Evolutionary conservation across 2,888 invertebrate genomes (phyloP).

Genomic region (Brachylomia viminalis): DNA sequence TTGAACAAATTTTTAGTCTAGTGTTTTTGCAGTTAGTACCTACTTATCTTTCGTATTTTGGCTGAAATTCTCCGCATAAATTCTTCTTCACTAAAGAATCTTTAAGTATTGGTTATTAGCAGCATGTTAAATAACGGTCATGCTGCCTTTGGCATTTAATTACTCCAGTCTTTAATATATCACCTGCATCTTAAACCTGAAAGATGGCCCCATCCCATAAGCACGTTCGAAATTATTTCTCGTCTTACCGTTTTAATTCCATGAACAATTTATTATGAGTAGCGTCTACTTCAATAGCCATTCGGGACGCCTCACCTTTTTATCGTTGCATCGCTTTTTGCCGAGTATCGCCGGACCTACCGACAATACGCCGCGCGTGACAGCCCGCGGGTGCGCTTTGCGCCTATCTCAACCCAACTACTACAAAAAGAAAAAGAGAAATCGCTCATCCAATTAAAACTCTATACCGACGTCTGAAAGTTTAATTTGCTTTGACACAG

Average conservation of each 20-base stretch:
- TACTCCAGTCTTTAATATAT: conserved; percentile 24
- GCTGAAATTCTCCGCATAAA: not conserved
- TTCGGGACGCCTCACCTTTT: conserved; percentile 74
- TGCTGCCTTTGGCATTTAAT: conserved; percentile 1
- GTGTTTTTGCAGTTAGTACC: not conserved
- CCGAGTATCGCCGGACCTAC: conserved; percentile 70
- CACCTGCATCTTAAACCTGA: conserved; percentile 27
- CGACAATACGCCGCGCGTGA: conserved; percentile 86
- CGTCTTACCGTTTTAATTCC: conserved; percentile 58
- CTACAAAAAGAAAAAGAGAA: conserved; percentile 73
- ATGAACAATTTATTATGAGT: conserved; percentile 67
- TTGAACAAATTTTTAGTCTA: not conserved
- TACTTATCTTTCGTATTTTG: not conserved
- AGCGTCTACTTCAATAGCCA: conserved; percentile 63
- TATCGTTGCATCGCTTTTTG: conserved; percentile 78
- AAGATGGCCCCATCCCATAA: conserved; percentile 27
- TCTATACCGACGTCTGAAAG: conserved; percentile 37
- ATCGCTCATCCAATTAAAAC: conserved; percentile 61
- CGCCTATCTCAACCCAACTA: conserved; percentile 77
- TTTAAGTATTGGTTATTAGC: not conserved
- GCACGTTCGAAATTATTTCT: conserved; percentile 53
- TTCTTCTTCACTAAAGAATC: not conserved
- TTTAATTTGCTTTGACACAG: conserved; percentile 19
- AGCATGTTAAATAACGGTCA: not conserved
- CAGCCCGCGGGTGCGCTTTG: conserved; percentile 86